Evolutionary conservation across 2,888 invertebrate species (phyloP), one percentile per base, ranked within the genome.

Genomic region (Mythimna ferrago): DNA sequence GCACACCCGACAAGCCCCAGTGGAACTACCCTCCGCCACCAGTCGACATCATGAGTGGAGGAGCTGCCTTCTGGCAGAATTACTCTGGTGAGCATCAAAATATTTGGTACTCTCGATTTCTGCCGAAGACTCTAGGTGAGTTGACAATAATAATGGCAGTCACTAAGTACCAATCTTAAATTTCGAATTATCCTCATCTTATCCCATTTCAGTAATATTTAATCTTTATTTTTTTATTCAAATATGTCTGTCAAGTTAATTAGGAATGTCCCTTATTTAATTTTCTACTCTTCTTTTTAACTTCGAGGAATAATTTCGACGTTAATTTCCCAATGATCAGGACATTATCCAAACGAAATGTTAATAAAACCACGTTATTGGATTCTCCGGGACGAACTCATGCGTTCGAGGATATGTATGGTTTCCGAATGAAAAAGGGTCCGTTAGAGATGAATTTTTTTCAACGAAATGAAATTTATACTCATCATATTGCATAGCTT

Each of bases 61-160:
- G 98, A 56, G 98, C 98, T 64, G 98, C 98, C 60, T 98, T 98
- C 95, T 98, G 98, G 98, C 98, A 98, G 93, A 98, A 98, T 93
- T 98, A 98, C 95, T 98, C 98, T 91, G 98, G 98, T 98, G 93
- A 97, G 97, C 92, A 76, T 73, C 58, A 78, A 68, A 67, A 68
- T 81, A 80, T 75, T 57, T 67, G 77, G 77, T 67, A 61, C 77
- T 76, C 73, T 74, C 65, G 71, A 61, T 62, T 81, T 76, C 81
- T 81, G 68, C 65, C 66, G 62, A 83, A 72, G 78, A 51, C 78
- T 75, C 81, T 61, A 69, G 77, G 74, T 75, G 74, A 75, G 74
- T 75, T 75, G 5, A 62, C 41, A 61, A 73, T 21, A 61, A 80
- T 26, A n/a, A 54, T 48, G 75, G 81, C 80, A 74, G 51, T 51